Evolutionary conservation across 2,113 vertebrate genomes (phyloP).

Genomic region (Anarhynchus alexandrinus): DNA sequence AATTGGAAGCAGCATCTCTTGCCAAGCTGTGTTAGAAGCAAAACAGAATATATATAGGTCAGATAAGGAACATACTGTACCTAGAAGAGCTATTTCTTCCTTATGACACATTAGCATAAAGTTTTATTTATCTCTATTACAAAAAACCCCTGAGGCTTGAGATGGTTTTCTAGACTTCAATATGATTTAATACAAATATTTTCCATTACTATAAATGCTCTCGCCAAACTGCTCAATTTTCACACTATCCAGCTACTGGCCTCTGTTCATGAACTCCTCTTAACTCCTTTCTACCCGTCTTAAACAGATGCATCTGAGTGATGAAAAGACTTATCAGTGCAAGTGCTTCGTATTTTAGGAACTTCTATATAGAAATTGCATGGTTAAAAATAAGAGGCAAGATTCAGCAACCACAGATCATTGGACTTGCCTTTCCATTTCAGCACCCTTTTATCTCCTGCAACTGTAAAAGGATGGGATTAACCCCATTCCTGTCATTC

Average conservation of each 20-base stretch:
- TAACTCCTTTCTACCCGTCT: neutral
- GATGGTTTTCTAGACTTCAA: neutral
- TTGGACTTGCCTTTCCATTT: neutral
- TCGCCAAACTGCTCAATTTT: constrained; percentile 24
- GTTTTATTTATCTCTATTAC: neutral
- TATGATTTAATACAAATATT: constrained; percentile 33
- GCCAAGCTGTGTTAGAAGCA: neutral
- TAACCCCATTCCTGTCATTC: neutral
- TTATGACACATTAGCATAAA: constrained; percentile 7
- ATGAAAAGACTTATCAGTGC: neutral
- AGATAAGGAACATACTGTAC: constrained; percentile 39
- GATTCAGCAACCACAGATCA: neutral
- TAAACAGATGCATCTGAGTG: neutral
- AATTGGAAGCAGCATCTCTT: neutral
- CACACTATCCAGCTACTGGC: neutral
- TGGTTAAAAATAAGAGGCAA: neutral
- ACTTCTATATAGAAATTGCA: neutral
- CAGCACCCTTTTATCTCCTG: neutral
- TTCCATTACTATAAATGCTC: constrained; percentile 33
- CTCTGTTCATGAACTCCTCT: neutral
- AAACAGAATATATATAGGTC: neutral
- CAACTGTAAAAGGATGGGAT: neutral
- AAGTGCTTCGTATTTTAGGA: neutral
- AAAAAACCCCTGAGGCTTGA: neutral
- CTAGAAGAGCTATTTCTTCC: neutral